phyloP scores from a whole-genome alignment of 2,888 invertebrate genomes.

The Drosophila nigricruria region DNA sequence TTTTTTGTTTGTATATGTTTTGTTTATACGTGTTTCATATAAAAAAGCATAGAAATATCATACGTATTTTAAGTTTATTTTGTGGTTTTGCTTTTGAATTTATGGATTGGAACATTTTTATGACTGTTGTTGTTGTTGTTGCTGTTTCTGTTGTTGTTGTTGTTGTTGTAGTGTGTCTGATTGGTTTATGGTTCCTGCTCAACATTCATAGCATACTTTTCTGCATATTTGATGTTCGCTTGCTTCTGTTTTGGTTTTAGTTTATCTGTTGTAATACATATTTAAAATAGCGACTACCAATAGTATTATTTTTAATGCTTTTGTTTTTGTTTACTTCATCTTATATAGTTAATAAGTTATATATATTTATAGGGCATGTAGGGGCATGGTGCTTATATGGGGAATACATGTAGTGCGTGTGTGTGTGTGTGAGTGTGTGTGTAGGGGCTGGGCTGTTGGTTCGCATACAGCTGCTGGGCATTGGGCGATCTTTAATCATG shows the following conservation, averaged over 20 bases:
- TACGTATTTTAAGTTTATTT: conserved; percentile 41
- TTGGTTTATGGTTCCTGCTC: conserved; percentile 68
- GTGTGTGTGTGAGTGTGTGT: conserved; percentile 23
- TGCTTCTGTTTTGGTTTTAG: conserved; percentile 33
- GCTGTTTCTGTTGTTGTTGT: conserved; percentile 36
- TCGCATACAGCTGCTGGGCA: conserved; percentile 10
- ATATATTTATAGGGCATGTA: conserved; percentile 73
- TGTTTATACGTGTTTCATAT: conserved; percentile 50
- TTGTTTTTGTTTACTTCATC: conserved; percentile 54
- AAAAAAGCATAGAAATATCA: conserved; percentile 78
- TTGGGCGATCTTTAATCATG: conserved; percentile 25
- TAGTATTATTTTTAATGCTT: conserved; percentile 52
- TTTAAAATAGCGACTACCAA: conserved; percentile 81
- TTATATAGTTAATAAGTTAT: conserved; percentile 81
- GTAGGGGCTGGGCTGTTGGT: conserved; percentile 7
- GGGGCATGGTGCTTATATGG: conserved; percentile 50
- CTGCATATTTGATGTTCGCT: conserved; percentile 52
- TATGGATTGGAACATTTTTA: conserved; percentile 50
- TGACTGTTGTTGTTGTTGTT: conserved; percentile 38
- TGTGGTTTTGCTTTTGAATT: conserved; percentile 24
- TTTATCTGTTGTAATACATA: conserved; percentile 69
- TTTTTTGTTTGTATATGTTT: conserved; percentile 36
- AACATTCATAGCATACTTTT: conserved; percentile 59
- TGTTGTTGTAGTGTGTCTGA: conserved; percentile 47
- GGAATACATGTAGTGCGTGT: conserved; percentile 29